A percentile compares a stretch with the other conserved stretches of the same genome.
Evolutionary conservation across 1,140 invertebrate species (phyloP).

Genomic region (Magallana ariakensis): DNA sequence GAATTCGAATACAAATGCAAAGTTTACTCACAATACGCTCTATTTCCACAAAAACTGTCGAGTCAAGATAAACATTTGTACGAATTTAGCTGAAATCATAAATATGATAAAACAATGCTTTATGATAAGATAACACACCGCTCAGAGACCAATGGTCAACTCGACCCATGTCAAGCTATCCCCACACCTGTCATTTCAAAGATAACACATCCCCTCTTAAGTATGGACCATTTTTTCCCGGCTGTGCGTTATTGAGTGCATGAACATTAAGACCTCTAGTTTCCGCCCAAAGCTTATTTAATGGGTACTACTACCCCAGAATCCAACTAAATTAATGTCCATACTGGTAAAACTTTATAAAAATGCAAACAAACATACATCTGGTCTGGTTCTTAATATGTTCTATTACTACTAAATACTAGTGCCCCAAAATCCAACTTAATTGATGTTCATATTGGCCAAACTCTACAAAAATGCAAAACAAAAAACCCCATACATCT

Average conservation of each 20-base stretch:
- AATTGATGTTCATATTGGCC: no score
- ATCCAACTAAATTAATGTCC: no score
- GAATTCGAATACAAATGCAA: not conserved
- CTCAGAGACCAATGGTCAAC: not conserved
- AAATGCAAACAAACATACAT: no score
- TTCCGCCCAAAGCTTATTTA: no score
- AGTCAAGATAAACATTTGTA: slow-evolving; percentile 12
- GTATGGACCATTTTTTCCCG: not conserved
- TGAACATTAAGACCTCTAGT: no score
- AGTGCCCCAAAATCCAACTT: no score
- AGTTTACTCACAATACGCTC: slow-evolving; percentile 5
- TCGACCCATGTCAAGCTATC: not conserved
- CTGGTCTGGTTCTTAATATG: no score
- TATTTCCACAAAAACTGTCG: slow-evolving; percentile 25
- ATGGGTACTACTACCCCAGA: no score
- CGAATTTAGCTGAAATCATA: not conserved
- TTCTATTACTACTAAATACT: no score
- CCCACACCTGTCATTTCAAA: not conserved
- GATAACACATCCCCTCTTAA: not conserved
- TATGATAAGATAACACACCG: slow-evolving; percentile 5
- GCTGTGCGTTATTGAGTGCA: not conserved
- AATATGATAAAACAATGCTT: slow-evolving; percentile 28
- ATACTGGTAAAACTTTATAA: no score
- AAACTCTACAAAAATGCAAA: no score
- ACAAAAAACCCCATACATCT: no score